A percentile compares a stretch with the other conserved stretches of the same genome.
These are phyloP conservation scores for Invenusta paracnida DNA, from an alignment of 2,888 invertebrate genomes.

Conservation along the genomic window DNA sequence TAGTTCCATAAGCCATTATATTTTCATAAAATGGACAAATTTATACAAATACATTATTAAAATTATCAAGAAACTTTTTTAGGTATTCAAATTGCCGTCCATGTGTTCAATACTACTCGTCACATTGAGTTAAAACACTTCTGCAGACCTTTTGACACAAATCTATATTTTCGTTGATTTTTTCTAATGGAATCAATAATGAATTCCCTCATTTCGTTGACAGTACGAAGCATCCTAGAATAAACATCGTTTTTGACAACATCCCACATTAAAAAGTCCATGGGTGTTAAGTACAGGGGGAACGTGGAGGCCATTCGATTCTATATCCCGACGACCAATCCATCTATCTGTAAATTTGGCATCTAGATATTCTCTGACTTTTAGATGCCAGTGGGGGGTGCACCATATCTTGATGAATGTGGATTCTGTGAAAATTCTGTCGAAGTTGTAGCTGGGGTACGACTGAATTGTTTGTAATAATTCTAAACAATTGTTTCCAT, in stretches of 20 bases:
- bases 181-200: constrained; percentile 9
- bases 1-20: not conserved
- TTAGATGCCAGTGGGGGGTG: constrained; percentile 5
- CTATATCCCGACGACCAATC: not conserved
- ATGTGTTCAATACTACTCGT: constrained; percentile 26
- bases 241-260: constrained; percentile 35
- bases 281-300: not conserved
- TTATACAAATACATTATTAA: not conserved
- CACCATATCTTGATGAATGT: constrained; percentile 21
- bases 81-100: constrained; percentile 20
- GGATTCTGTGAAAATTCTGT: not conserved
- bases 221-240: constrained; percentile 18
- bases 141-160: constrained; percentile 28
- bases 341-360: not conserved
- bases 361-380: constrained; percentile 29
- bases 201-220: constrained; percentile 27
- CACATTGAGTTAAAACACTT: constrained; percentile 3
- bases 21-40: constrained; percentile 12
- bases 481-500: constrained; percentile 14
- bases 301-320: not conserved
- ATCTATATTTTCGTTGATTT: constrained; percentile 23
- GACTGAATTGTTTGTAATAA: not conserved
- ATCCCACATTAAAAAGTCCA: constrained; percentile 28
- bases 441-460: constrained; percentile 26
- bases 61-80: constrained; percentile 18